These are phyloP conservation scores for Todus mexicanus DNA, from an alignment of 2,797 vertebrate species.

Conservation along the genomic window DNA sequence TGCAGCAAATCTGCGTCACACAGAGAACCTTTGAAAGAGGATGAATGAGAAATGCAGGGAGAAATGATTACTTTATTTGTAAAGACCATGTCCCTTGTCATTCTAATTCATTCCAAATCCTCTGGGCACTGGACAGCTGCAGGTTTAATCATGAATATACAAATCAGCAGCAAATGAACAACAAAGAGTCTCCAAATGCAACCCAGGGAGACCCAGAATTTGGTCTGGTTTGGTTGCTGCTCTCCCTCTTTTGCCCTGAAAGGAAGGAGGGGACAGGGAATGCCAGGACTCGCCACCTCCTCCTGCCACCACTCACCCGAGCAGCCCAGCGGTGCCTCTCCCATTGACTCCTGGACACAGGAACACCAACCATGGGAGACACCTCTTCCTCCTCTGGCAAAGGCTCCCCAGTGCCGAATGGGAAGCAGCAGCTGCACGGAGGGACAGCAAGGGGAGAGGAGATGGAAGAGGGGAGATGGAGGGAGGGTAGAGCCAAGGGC, in stretches of 20 bases:
- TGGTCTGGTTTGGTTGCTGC: neutral
- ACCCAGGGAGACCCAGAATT: neutral
- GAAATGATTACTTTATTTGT: slow-evolving; percentile 56
- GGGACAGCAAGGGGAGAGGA: neutral
- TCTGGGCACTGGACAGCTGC: slow-evolving; percentile 5
- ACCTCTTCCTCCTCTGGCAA: neutral
- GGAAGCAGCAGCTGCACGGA: neutral
- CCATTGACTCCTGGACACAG: neutral
- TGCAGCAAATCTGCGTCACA: slow-evolving; percentile 38
- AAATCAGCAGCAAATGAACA: slow-evolving; percentile 26
- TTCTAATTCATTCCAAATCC: slow-evolving; percentile 50
- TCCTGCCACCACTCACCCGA: neutral
- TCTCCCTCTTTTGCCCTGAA: neutral
- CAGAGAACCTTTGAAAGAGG: slow-evolving; percentile 36
- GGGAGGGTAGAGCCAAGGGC: rapidly evolving
- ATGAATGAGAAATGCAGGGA: slow-evolving; percentile 8
- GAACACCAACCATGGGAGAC: neutral
- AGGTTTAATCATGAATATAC: slow-evolving; percentile 43
- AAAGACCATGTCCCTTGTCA: slow-evolving; percentile 32
- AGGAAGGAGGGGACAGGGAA: neutral
- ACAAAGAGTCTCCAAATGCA: neutral
- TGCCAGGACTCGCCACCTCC: neutral
- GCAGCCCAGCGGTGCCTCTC: neutral
- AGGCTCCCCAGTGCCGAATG: rapidly evolving
- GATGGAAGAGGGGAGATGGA: neutral